These are phyloP conservation scores for Drosophila rufa DNA, from an alignment of 1,140 invertebrate species.

Conservation along the genomic window DNA sequence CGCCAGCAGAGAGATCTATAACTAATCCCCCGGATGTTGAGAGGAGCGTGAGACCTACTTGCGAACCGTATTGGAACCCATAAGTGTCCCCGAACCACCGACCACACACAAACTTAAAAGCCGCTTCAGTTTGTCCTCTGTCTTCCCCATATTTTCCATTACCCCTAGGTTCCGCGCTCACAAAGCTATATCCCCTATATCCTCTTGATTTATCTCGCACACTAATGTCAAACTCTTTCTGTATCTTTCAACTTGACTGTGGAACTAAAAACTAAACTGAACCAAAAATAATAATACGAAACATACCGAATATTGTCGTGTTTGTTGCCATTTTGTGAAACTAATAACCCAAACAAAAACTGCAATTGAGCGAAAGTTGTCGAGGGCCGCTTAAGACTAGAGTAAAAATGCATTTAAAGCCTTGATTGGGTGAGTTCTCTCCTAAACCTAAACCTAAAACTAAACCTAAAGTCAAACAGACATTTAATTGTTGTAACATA, in stretches of 20 bases:
- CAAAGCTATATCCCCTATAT: constrained; percentile 22
- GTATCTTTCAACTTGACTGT: constrained; percentile 80
- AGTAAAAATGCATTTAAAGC: constrained; percentile 75
- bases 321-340: constrained; percentile 56
- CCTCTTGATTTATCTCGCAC: constrained; percentile 58
- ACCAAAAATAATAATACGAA: constrained; percentile 46
- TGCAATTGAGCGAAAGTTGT: constrained; percentile 78
- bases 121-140: constrained; percentile 28
- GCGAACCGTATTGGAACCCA: constrained; percentile 19
- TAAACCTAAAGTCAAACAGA: constrained; percentile 28
- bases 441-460: constrained; percentile 20
- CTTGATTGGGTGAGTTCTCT: constrained; percentile 80
- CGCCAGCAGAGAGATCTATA: constrained; percentile 45
- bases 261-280: constrained; percentile 28
- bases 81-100: constrained; percentile 4
- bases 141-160: background rate
- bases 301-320: constrained; percentile 56
- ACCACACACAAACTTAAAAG: constrained; percentile 22
- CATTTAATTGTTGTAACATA: constrained; percentile 66
- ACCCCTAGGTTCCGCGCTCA: constrained; percentile 15
- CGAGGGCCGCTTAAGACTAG: constrained; percentile 77
- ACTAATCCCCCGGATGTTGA: constrained; percentile 13
- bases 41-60: constrained; percentile 33
- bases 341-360: constrained; percentile 55
- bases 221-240: constrained; percentile 83